Evolutionary conservation across 1,140 invertebrate species (phyloP).

Genomic region (Marisa cornuarietis): DNA sequence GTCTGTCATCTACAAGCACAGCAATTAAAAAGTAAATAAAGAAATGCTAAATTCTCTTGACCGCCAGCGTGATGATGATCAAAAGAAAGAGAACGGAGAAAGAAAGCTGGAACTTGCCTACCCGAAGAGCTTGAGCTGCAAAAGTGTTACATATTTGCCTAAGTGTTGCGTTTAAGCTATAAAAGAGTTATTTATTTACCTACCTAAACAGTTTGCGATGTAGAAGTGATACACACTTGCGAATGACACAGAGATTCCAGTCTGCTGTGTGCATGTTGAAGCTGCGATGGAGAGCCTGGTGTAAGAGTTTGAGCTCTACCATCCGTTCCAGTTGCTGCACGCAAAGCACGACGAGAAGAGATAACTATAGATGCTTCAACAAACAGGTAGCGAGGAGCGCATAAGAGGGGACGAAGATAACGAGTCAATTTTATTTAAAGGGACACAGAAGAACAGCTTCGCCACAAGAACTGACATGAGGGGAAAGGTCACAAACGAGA

Average conservation of each 20-base stretch:
- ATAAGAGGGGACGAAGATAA: too few species aligned
- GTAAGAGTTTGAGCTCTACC: slow-evolving; percentile 50
- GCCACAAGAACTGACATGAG: too few species aligned
- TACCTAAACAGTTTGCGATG: slow-evolving; percentile 46
- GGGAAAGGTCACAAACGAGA: too few species aligned
- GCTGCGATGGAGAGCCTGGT: slow-evolving; percentile 48
- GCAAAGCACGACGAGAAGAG: background rate
- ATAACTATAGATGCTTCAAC: background rate
- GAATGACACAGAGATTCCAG: slow-evolving; percentile 54
- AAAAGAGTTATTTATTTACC: slow-evolving; percentile 9
- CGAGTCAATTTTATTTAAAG: background rate
- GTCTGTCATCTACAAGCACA: too few species aligned
- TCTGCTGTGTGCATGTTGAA: slow-evolving; percentile 59
- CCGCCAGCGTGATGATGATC: too few species aligned
- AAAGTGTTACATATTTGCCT: slow-evolving; percentile 34
- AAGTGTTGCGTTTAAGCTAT: background rate
- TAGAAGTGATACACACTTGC: slow-evolving; percentile 39
- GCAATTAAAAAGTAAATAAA: too few species aligned
- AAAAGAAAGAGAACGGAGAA: too few species aligned
- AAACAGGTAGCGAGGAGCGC: too few species aligned
- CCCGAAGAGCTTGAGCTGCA: slow-evolving; percentile 45
- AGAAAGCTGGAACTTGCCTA: too few species aligned
- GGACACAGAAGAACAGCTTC: too few species aligned
- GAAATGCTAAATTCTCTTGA: too few species aligned
- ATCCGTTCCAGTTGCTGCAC: slow-evolving; percentile 45